Base-by-base conservation (phyloP, 2,888 invertebrate genomes). In the Drosophila neotestacea region DNA sequence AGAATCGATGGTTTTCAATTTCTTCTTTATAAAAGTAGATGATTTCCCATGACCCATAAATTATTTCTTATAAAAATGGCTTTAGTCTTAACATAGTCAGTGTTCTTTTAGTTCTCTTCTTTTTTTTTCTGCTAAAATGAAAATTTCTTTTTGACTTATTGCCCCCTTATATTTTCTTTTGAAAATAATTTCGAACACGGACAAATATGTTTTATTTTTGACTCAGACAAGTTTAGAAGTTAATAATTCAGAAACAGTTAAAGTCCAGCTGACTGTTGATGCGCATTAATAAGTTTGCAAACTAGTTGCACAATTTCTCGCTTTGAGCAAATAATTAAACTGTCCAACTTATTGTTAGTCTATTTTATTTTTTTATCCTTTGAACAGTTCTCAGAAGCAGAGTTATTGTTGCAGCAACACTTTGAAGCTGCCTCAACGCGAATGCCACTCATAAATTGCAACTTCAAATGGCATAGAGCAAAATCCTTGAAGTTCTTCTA, bases 381-480 rank as follows among this genome's bases (percentile, higher is more conserved):
- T 44, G 44, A 50, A 16, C 30, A 48, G 41, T 9, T 11, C 36
- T 48, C 11, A 22, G 38, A n/a, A 38, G 10, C 34, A 52, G 13
- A 48, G 27, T 28, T 27, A 9, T 28, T 56, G n/a, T 39, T 44
- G 44, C 32, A 22, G 22, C 22, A 42, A 32, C 32, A 16, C 32
- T 42, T 32, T 42, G 54, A 13, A 44, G 55, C 36, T 69, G 69
- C 63, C 42, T 50, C 58, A 62, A 42, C 60, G 59, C 42, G 61
- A 32, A 62, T 63, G 67, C 56, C 56, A 68, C 59, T 58, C 73
- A 73, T 76, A 76, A 76, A 70, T 76, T 76, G 73, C 65, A 70
- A 77, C 77, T 70, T 77, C 62, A 70, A 77, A 65, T 56, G 55
- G 59, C 67, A 74, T 62, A 61, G 58, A 60, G 62, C 60, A 63